These are phyloP conservation scores for Hippocampus zosterae DNA, from an alignment of 2,113 vertebrate genomes.

Conservation along the genomic window DNA sequence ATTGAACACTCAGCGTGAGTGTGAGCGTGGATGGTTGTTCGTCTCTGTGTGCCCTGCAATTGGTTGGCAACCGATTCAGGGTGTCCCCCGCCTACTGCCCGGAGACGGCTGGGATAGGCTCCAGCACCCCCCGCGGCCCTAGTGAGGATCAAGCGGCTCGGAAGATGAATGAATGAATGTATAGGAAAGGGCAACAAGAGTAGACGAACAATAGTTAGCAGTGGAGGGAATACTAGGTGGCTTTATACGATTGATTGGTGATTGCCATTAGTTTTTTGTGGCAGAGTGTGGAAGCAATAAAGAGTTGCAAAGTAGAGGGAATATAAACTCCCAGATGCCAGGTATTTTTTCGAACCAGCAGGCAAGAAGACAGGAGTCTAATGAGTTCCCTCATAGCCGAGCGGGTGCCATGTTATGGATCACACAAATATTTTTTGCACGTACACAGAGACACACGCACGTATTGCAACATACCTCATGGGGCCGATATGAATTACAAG, in stretches of 20 bases:
- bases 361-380: slow-evolving; percentile 60
- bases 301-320: slow-evolving; percentile 57
- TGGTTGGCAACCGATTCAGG: no score
- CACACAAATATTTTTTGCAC: slow-evolving; percentile 35
- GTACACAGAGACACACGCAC: slow-evolving; percentile 12
- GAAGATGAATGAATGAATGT: slow-evolving; percentile 22
- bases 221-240: slow-evolving; percentile 34
- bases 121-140: no score
- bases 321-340: slow-evolving; percentile 64
- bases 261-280: slow-evolving; percentile 62
- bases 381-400: slow-evolving; percentile 62
- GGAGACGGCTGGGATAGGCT: no score
- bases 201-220: slow-evolving; percentile 42
- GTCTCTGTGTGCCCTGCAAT: no score
- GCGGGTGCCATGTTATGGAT: slow-evolving; percentile 57
- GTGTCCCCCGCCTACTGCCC: no score
- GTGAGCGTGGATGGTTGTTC: no score
- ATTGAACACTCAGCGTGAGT: no score
- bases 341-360: slow-evolving; percentile 62
- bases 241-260: slow-evolving; percentile 65
- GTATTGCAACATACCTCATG: slow-evolving; percentile 4
- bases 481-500: slow-evolving; percentile 53
- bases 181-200: slow-evolving; percentile 28
- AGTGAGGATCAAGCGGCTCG: no score
- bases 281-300: slow-evolving; percentile 60